These are phyloP conservation scores for Macquaria ambigua DNA, from an alignment of 2,113 vertebrate genomes.

Conservation along the genomic window DNA sequence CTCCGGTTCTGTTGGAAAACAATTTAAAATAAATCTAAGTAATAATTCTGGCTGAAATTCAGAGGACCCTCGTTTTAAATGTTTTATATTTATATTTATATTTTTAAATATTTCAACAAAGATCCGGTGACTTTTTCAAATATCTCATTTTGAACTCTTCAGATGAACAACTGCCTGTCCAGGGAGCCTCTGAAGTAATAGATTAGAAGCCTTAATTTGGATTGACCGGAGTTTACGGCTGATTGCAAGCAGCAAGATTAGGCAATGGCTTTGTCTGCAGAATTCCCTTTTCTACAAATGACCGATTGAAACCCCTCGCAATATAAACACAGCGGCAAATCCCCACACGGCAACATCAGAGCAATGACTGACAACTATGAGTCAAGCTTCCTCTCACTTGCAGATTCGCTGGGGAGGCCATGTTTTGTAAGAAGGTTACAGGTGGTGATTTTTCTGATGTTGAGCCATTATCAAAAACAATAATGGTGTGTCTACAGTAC, in stretches of 20 bases:
- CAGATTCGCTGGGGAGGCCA: background rate
- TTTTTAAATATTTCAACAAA: background rate
- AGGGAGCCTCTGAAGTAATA: conserved; percentile 50
- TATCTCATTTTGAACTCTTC: conserved; percentile 6
- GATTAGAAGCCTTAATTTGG: conserved; percentile 77
- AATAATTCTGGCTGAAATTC: background rate
- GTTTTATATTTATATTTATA: too few relatives aligned
- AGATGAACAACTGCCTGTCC: conserved; percentile 50
- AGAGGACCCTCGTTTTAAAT: background rate
- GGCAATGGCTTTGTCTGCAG: conserved; percentile 59
- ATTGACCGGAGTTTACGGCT: conserved; percentile 60
- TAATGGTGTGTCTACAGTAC: background rate
- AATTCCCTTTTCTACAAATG: conserved; percentile 61
- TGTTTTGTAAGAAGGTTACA: background rate
- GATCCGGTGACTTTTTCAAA: background rate
- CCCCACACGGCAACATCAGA: conserved; percentile 18
- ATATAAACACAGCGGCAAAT: conserved; percentile 57
- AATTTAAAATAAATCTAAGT: background rate
- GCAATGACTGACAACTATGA: background rate
- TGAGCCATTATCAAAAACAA: background rate
- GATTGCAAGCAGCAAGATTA: conserved; percentile 79
- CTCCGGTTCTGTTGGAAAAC: background rate
- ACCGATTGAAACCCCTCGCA: conserved; percentile 42
- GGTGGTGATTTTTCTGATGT: background rate
- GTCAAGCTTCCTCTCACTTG: background rate